phyloP scores from a whole-genome alignment of 2,888 invertebrate species.

The Cerastoderma edule region DNA sequence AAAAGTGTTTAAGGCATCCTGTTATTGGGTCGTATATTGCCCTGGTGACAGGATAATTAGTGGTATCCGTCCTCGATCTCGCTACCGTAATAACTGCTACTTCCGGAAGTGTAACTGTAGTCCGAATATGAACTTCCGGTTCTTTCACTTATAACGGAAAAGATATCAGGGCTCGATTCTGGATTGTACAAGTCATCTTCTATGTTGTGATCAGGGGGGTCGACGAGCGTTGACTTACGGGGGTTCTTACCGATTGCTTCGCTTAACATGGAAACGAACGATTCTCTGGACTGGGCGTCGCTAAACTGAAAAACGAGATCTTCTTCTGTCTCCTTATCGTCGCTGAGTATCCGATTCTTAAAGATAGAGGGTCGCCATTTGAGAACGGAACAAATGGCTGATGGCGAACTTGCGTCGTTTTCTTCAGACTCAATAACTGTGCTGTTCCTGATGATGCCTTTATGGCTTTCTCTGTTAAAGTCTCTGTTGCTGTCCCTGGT shows the following conservation, averaged over 20 bases:
- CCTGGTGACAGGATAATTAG: no score
- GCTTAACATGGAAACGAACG: slow-evolving; percentile 6
- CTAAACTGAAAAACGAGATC: slow-evolving; percentile 32
- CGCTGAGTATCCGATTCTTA: slow-evolving; percentile 41
- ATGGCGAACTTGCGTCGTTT: neutral
- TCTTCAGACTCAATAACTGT: slow-evolving; percentile 4
- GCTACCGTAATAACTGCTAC: slow-evolving; percentile 21
- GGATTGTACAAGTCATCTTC: slow-evolving; percentile 33
- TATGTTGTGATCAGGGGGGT: slow-evolving; percentile 30
- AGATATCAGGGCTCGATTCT: slow-evolving; percentile 49
- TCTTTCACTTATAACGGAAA: slow-evolving; percentile 51
- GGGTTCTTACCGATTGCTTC: neutral
- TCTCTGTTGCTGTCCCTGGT: no score
- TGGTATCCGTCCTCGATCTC: slow-evolving; percentile 19
- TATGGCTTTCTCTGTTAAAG: neutral
- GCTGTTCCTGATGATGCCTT: neutral
- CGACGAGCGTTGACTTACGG: neutral
- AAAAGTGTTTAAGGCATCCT: no score
- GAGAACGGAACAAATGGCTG: slow-evolving; percentile 1
- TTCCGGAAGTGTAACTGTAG: slow-evolving; percentile 36
- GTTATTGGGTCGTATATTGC: no score
- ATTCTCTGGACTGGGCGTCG: slow-evolving; percentile 17
- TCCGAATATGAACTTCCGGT: slow-evolving; percentile 42
- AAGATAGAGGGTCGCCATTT: slow-evolving; percentile 40
- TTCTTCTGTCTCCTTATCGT: slow-evolving; percentile 35